Evolutionary conservation across 2,113 vertebrate species (phyloP).

Genomic region (Panthera uncia): DNA sequence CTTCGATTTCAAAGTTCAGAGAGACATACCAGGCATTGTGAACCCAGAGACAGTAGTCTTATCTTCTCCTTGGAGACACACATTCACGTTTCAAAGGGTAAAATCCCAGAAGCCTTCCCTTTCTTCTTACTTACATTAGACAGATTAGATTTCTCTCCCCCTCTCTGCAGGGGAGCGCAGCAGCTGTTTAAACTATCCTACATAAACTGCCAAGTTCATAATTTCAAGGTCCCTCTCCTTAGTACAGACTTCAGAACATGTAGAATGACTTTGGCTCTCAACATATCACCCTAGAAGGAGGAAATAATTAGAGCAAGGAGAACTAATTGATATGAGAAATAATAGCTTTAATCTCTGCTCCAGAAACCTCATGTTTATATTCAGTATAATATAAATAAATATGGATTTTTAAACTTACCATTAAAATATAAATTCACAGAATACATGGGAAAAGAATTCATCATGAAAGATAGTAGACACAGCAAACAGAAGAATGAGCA

Average conservation of each 20-base stretch:
- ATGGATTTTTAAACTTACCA: neutral
- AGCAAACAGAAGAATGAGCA: neutral
- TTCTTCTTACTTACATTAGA: neutral
- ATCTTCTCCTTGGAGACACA: neutral
- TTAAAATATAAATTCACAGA: slow-evolving; percentile 20
- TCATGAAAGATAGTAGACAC: neutral
- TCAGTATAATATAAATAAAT: neutral
- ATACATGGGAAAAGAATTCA: neutral
- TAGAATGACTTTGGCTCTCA: neutral
- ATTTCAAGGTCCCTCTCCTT: neutral
- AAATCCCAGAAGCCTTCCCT: neutral
- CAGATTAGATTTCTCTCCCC: neutral
- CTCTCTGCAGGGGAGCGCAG: neutral
- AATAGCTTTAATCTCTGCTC: neutral
- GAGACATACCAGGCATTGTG: neutral
- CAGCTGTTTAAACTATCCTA: neutral
- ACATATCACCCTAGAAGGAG: neutral
- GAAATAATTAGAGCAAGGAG: neutral
- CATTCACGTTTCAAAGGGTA: slow-evolving; percentile 37
- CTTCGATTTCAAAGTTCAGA: neutral
- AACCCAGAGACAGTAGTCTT: neutral
- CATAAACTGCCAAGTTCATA: neutral
- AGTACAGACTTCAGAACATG: neutral
- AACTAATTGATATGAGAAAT: neutral
- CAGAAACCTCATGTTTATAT: neutral